Evolutionary conservation across 2,797 vertebrate species (phyloP), one percentile per base, ranked within the genome.

Genomic region (Anguilla obscura): DNA sequence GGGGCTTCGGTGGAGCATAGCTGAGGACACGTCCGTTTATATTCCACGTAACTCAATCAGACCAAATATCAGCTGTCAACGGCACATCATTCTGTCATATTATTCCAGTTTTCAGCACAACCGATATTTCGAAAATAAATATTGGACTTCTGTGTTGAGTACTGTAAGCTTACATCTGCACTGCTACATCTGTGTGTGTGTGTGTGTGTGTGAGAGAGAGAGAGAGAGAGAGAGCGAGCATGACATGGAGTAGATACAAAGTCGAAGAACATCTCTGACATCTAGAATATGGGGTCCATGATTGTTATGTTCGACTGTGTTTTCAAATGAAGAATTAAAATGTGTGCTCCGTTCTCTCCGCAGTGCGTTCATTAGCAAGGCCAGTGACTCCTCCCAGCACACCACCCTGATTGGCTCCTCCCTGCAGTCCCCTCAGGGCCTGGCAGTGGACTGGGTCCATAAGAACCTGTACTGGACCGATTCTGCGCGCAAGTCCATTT

Each of bases 391-490:
- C 0, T 93, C 96, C 0, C 97, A 97, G 93, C 98, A 99, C 92
- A 93, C 96, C 86, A 96, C 96, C 0, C 94, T 99, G 90, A 96
- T 99, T 30, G 97, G 97, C 54, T 96, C 96, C 7, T 96, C 96
- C 85, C 95, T 99, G 88, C 96, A 97, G 91, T 97, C 97, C 16
- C 98, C 98, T 0, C 97, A 98, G 92, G 98, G 98, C 52, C 94
- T 99, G 93, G 99, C 99, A 0, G 94, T 99, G 87, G 99, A 99
- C 94, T 99, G 98, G 98, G 97, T 99, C 82, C 99, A 99, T 76
- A 98, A 98, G 94, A 99, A 99, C 91, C 96, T 99, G 92, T 99
- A 99, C 94, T 99, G 99, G 99, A 97, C 98, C 0, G 99, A 99
- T 93, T 99, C 99, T 0, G 98, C 98, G 16, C 97, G 97, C 92